phyloP scores from a whole-genome alignment of 2,797 vertebrate species.

The Platalea minor region DNA sequence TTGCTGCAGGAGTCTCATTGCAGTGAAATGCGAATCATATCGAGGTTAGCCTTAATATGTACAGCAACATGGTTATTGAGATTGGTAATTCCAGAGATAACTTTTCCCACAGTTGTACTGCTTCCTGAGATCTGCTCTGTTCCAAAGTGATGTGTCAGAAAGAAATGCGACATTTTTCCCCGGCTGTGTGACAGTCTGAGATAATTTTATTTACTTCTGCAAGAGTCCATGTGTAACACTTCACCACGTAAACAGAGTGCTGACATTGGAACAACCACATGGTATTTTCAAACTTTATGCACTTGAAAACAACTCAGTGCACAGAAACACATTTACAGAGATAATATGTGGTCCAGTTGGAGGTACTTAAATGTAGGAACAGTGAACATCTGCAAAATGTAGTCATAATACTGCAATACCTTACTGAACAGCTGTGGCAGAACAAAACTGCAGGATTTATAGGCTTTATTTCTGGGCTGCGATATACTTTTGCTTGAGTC shows the following conservation, averaged over 20 bases:
- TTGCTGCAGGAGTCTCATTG: not conserved
- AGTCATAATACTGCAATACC: not conserved
- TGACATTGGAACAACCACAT: not conserved
- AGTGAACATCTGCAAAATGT: conserved; percentile 15
- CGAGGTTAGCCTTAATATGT: not conserved
- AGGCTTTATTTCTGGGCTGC: not conserved
- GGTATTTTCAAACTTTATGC: not conserved
- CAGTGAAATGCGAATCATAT: not conserved
- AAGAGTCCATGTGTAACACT: not conserved
- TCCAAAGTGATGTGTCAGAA: not conserved
- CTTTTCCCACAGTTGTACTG: not conserved
- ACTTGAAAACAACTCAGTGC: not conserved
- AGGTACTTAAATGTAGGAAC: not conserved
- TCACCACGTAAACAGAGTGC: not conserved
- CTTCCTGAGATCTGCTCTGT: not conserved
- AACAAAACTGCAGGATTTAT: conserved; percentile 7
- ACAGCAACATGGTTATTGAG: not conserved
- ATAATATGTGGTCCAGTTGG: not conserved
- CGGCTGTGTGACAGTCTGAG: not conserved
- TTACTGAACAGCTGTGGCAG: not conserved
- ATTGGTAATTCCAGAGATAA: not conserved
- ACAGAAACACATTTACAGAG: not conserved
- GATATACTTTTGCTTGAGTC: not conserved
- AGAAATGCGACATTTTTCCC: not conserved
- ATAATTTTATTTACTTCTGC: conserved; percentile 15